phyloP scores from a whole-genome alignment of 1,140 invertebrate species.

The Mactra quadrangularis region DNA sequence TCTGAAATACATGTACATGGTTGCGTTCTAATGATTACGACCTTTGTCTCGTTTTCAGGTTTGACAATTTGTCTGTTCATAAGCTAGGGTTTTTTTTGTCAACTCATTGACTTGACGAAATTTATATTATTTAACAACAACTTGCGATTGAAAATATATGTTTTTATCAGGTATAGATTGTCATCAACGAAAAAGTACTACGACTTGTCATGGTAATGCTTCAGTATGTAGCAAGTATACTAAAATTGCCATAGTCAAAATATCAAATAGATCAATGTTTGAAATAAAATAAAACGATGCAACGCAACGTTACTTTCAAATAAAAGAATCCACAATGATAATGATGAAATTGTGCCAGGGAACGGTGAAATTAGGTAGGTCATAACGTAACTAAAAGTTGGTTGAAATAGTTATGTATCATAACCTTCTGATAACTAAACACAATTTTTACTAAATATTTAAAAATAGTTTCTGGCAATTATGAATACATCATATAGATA shows the following conservation, averaged over 20 bases:
- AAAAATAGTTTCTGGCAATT: neutral
- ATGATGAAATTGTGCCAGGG: too few species aligned
- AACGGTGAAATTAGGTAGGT: too few species aligned
- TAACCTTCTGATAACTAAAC: neutral
- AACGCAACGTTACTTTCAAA: too few species aligned
- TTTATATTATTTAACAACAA: neutral
- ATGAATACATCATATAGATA: neutral
- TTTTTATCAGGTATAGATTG: too few species aligned
- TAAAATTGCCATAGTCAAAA: too few species aligned
- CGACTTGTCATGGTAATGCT: too few species aligned
- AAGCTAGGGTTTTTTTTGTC: neutral
- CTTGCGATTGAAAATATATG: neutral
- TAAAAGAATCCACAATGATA: too few species aligned
- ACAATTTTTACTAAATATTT: neutral
- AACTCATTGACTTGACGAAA: neutral
- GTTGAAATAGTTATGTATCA: neutral
- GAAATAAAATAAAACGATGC: too few species aligned
- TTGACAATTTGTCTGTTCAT: neutral
- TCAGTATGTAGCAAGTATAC: too few species aligned
- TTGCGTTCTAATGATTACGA: neutral
- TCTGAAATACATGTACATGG: constrained; percentile 19
- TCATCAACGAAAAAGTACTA: too few species aligned
- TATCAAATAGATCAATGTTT: too few species aligned
- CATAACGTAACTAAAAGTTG: too few species aligned
- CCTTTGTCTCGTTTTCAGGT: neutral